Percentiles rank a stretch among this genome's conserved stretches.
phyloP scores from a whole-genome alignment of 2,888 invertebrate genomes.

The Lordiphosa fenestrarum region DNA sequence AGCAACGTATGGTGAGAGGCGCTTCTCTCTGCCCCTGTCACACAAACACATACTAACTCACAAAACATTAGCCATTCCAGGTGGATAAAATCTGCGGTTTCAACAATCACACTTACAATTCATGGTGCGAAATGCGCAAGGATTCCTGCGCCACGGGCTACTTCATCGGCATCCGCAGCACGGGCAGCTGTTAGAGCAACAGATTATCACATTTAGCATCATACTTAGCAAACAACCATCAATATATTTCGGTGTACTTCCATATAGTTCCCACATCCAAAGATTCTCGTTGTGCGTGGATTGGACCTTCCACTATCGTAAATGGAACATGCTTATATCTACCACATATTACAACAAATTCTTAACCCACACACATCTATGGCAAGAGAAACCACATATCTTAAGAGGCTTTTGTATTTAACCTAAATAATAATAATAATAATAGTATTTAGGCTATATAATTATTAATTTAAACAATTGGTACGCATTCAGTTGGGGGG shows the following conservation, averaged over 20 bases:
- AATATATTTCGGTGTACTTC: slow-evolving; percentile 37
- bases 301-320: slow-evolving; percentile 30
- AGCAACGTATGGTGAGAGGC: slow-evolving; percentile 46
- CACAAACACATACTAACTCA: background rate
- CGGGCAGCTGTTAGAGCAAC: slow-evolving; percentile 82
- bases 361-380: slow-evolving; percentile 34
- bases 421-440: slow-evolving; percentile 41
- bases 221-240: too few species aligned
- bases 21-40: too few species aligned
- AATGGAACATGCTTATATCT: slow-evolving; percentile 34
- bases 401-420: slow-evolving; percentile 77
- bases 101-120: slow-evolving; percentile 87
- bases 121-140: slow-evolving; percentile 90
- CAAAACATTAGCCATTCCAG: slow-evolving; percentile 58
- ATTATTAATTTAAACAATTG: slow-evolving; percentile 41
- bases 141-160: slow-evolving; percentile 88
- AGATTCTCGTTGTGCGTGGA: slow-evolving; percentile 67
- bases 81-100: slow-evolving; percentile 84
- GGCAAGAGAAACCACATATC: slow-evolving; percentile 64
- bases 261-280: slow-evolving; percentile 56
- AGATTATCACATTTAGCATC: slow-evolving; percentile 1
- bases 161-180: slow-evolving; percentile 86
- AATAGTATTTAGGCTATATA: slow-evolving; percentile 43
- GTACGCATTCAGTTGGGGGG: slow-evolving; percentile 22
- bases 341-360: slow-evolving; percentile 30